phyloP scores from a whole-genome alignment of 1,140 invertebrate species.

The Cotesia typhae region DNA sequence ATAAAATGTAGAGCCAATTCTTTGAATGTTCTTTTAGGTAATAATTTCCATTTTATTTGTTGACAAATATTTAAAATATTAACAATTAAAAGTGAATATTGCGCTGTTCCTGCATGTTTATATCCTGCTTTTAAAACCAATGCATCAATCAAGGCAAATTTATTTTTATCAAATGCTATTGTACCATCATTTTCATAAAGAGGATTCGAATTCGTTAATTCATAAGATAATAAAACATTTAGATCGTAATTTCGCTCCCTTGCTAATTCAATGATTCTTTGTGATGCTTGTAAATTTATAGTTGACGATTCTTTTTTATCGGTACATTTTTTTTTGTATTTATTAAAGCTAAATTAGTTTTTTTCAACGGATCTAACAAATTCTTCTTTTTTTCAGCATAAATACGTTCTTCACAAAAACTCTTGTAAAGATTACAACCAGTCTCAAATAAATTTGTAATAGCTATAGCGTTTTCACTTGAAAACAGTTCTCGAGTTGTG shows the following conservation, averaged over 20 bases:
- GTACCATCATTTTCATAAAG: background rate
- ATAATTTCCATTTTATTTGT: constrained; percentile 5
- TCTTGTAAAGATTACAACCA: constrained; percentile 4
- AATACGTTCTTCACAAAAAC: constrained; percentile 14
- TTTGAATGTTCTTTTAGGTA: background rate
- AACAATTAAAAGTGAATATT: constrained; percentile 9
- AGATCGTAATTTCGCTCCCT: constrained; percentile 25
- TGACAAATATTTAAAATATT: background rate
- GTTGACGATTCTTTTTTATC: background rate
- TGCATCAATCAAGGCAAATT: background rate
- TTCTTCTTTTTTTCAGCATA: background rate
- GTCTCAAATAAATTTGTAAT: constrained; percentile 3
- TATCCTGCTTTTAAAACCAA: background rate
- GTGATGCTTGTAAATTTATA: background rate
- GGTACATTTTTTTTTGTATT: background rate
- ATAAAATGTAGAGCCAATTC: too few species aligned
- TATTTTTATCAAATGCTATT: constrained; percentile 2
- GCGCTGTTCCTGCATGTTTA: background rate
- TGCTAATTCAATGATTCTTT: constrained; percentile 25
- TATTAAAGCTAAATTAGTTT: background rate
- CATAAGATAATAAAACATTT: constrained; percentile 14
- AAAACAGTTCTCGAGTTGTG: background rate
- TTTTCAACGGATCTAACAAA: background rate
- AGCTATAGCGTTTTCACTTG: background rate
- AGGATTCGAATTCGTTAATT: constrained; percentile 11